phyloP scores from a whole-genome alignment of 37 sponge, comb jelly and placozoan genomes.

The Mnemiopsis leidyi region DNA sequence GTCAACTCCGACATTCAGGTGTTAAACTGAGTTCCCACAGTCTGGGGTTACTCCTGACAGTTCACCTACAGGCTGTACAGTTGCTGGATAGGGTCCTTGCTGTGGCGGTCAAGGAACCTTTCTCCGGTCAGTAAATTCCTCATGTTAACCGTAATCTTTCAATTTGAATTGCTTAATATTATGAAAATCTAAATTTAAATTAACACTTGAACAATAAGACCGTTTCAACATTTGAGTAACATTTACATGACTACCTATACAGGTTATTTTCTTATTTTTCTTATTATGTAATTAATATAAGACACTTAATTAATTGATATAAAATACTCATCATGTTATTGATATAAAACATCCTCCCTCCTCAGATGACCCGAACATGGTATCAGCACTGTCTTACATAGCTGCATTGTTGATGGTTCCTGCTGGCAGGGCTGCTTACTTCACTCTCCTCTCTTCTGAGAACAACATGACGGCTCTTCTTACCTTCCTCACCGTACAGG shows the following conservation, averaged over 20 bases:
- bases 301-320: too few relatives aligned
- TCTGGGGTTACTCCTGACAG: conserved; percentile 47
- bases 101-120: conserved; percentile 50
- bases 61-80: conserved; percentile 43
- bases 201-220: too few relatives aligned
- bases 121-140: conserved; percentile 8
- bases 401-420: conserved; percentile 50
- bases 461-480: conserved; percentile 54
- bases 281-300: too few relatives aligned
- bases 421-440: conserved; percentile 54
- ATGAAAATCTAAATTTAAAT: too few relatives aligned
- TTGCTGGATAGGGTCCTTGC: conserved; percentile 53
- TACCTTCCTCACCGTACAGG: conserved; percentile 51
- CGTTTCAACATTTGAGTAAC: too few relatives aligned
- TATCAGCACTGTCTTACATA: conserved; percentile 50
- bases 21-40: conserved; percentile 45
- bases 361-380: conserved; percentile 15
- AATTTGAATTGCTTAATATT: too few relatives aligned
- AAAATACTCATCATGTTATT: too few relatives aligned
- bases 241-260: too few relatives aligned
- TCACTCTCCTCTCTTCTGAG: conserved; percentile 50
- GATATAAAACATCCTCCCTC: too few relatives aligned
- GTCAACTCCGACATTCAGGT: not conserved
- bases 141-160: too few relatives aligned
- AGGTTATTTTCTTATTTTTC: too few relatives aligned